Percentiles rank a stretch among this genome's conserved stretches.
Conservation (phyloP, 1,140 invertebrate genomes). For the Drosophila cardini region DNA sequence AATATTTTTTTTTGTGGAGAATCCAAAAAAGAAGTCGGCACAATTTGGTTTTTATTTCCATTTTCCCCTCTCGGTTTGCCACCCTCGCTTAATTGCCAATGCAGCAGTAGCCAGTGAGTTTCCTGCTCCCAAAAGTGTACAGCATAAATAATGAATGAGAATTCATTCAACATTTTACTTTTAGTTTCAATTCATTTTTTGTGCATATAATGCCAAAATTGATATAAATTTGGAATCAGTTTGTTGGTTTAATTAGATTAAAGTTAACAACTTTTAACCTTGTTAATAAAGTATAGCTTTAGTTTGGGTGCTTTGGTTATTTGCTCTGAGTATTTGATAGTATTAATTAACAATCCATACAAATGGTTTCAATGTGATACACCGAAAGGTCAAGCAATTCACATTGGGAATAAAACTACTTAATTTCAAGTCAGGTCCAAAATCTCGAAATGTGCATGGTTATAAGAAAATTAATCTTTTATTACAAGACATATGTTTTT, state of each 20-base stretch:
- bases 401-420: not conserved
- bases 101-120: conserved; percentile 3
- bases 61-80: conserved; percentile 20
- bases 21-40: conserved; percentile 5
- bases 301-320: not conserved
- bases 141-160: conserved; percentile 34
- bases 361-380: not conserved
- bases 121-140: conserved; percentile 10
- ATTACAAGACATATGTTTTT: too few species aligned
- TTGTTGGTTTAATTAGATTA: conserved; percentile 24
- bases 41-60: conserved; percentile 38
- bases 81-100: conserved; percentile 27
- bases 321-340: not conserved
- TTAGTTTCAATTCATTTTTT: conserved; percentile 30
- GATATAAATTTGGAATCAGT: conserved; percentile 28
- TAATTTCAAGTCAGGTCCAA: too few species aligned
- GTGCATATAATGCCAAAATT: conserved; percentile 31
- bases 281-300: conserved; percentile 6
- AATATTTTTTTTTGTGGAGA: conserved; percentile 38
- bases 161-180: not conserved
- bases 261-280: conserved; percentile 4
- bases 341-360: conserved; percentile 18
- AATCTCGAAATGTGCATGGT: too few species aligned
- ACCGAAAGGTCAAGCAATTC: conserved; percentile 15
- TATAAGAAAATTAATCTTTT: too few species aligned